Evolutionary conservation across 1,140 invertebrate species (phyloP).

Genomic region (Hylyphantes graminicola): DNA sequence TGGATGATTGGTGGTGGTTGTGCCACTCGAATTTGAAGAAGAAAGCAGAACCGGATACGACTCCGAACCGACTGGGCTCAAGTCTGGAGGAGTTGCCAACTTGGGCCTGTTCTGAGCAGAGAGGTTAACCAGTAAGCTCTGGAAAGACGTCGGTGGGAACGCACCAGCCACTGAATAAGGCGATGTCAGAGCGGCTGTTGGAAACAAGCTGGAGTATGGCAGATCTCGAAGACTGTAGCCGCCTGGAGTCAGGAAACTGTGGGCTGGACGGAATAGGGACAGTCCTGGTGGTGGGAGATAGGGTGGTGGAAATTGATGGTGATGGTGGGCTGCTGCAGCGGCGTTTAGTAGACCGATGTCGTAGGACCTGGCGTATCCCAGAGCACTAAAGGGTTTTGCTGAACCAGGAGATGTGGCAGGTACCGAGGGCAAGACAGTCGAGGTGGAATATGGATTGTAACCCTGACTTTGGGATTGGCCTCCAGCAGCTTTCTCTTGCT

Average conservation of each 20-base stretch:
- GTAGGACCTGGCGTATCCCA: constrained; percentile 48
- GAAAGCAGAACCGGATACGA: constrained; percentile 26
- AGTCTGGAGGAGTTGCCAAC: constrained; percentile 52
- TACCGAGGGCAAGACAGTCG: constrained; percentile 44
- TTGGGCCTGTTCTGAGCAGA: constrained; percentile 75
- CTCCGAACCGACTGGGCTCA: constrained; percentile 32
- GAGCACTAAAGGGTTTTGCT: constrained; percentile 40
- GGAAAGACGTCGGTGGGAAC: constrained; percentile 77
- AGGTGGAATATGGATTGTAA: constrained; percentile 55
- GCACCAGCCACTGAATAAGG: constrained; percentile 48
- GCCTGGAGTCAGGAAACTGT: constrained; percentile 31
- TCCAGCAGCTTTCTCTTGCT: constrained; percentile 68
- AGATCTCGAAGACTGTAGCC: constrained; percentile 49
- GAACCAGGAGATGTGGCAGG: constrained; percentile 25
- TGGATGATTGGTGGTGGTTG: constrained; percentile 8
- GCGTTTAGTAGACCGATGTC: constrained; percentile 26
- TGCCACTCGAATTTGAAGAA: neutral
- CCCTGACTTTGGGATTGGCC: constrained; percentile 48
- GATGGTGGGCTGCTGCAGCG: constrained; percentile 32
- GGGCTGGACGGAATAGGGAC: constrained; percentile 39
- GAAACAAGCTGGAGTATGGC: constrained; percentile 42
- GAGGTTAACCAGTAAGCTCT: constrained; percentile 84
- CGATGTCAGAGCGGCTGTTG: constrained; percentile 39
- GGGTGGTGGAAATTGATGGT: constrained; percentile 35
- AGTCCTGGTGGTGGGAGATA: constrained; percentile 40